A percentile compares a stretch with the other conserved stretches of the same genome.
Evolutionary conservation across 2,797 vertebrate genomes (phyloP).

Genomic region (Pelobates cultripes): DNA sequence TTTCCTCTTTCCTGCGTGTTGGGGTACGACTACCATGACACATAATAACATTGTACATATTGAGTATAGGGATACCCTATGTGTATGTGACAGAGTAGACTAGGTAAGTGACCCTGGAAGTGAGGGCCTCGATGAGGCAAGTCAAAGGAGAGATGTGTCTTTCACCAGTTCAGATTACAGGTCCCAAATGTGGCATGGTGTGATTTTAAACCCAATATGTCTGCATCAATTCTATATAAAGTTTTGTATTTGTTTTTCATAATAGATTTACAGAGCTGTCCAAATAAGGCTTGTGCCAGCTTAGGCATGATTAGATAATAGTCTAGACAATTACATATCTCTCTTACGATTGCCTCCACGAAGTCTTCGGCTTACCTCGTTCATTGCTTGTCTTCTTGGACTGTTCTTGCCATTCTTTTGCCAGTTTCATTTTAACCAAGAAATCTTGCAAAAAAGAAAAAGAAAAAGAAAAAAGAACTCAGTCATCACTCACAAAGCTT

Average conservation of each 20-base stretch:
- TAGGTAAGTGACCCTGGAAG: too few species aligned
- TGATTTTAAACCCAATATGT: neutral
- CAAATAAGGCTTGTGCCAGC: neutral
- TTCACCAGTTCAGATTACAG: too few species aligned
- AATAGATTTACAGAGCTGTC: neutral
- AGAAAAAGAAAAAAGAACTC: neutral
- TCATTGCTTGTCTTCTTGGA: conserved; percentile 17
- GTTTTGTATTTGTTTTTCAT: neutral
- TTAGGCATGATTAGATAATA: conserved; percentile 30
- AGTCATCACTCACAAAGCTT: conserved; percentile 35
- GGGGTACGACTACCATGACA: too few species aligned
- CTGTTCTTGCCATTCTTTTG: conserved; percentile 11
- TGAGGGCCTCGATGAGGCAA: too few species aligned
- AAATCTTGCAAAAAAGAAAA: conserved; percentile 27
- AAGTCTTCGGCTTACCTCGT: neutral
- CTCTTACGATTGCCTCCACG: neutral
- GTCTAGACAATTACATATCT: conserved; percentile 29
- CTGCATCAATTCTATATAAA: neutral
- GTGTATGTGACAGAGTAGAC: too few species aligned
- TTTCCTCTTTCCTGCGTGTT: too few species aligned
- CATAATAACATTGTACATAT: too few species aligned
- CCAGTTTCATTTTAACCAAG: conserved; percentile 30
- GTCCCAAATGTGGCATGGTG: neutral
- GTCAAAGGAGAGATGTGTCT: too few species aligned
- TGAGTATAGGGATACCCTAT: too few species aligned